Base-by-base conservation (phyloP, 2,888 invertebrate species). In the Lochmaea crataegi region DNA sequence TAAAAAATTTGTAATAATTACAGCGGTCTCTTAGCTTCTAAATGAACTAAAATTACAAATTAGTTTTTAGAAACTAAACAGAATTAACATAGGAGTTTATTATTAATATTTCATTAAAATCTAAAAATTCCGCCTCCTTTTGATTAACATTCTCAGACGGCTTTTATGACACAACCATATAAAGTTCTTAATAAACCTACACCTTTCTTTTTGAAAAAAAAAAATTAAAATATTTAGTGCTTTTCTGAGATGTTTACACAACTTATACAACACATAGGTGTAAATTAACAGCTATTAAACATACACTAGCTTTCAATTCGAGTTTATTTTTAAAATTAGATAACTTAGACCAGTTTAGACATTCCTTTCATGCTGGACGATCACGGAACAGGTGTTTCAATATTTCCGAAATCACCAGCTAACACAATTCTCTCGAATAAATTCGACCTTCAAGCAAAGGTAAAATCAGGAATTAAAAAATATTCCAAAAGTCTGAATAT, bases 201-300 rank as follows among this genome's bases (percentile, higher is more conserved):
- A 58, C 58, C 58, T 58, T 64, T 48, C 64, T 48, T 64, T 64
- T 32, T 26, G 26, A 68, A 38, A 45, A 45, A 68, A 51, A 58
- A 45, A 68, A 51, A 58, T 51, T 68, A 64, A 70, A 70, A 70
- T 70, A 70, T 70, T 64, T 64, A 70, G 53, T 77, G 77, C 77
- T 79, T 76, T 77, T 77, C 72, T 74, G 64, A 67, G 67, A 71
- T 67, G 70, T 76, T 79, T 70, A 57, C 70, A 56, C 41, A 41
- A 70, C 42, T 70, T 57, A 70, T 57, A 56, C 48, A 75, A 77
- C 80, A 79, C 78, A 48, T 70, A 73, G 45, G 74, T 79, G 80
- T 75, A 76, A 80, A 78, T 77, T 79, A 76, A 78, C 72, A 71
- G 77, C 72, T 75, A 71, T 74, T 74, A 77, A 72, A 72, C 68